Percentiles rank a stretch among this genome's conserved stretches.
Evolutionary conservation across 2,888 invertebrate species (phyloP).

Genomic region (Limnephilus marmoratus): DNA sequence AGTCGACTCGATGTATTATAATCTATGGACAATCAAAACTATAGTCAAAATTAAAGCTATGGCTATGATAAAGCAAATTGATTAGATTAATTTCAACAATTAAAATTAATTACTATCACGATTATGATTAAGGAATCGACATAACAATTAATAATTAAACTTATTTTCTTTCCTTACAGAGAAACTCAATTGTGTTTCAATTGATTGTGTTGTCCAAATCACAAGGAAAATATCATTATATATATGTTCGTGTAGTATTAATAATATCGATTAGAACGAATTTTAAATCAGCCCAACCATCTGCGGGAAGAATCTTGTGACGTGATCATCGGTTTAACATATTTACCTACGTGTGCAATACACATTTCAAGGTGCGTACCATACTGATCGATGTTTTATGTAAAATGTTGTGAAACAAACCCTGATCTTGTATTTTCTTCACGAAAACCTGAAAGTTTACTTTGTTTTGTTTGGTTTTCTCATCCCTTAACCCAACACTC

Average conservation of each 20-base stretch:
- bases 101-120: too few relatives aligned
- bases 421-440: not conserved
- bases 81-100: too few relatives aligned
- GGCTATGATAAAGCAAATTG: too few relatives aligned
- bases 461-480: not conserved
- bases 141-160: too few relatives aligned
- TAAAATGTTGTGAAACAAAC: not conserved
- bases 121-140: too few relatives aligned
- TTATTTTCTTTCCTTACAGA: too few relatives aligned
- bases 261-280: too few relatives aligned
- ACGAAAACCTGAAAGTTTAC: not conserved
- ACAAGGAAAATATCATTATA: not conserved
- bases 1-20: too few relatives aligned
- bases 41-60: too few relatives aligned
- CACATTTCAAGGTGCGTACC: not conserved
- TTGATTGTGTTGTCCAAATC: too few relatives aligned
- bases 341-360: not conserved
- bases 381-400: not conserved
- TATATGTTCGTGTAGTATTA: not conserved
- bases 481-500: not conserved
- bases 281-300: not conserved
- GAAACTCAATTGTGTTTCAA: too few relatives aligned
- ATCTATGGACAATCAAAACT: too few relatives aligned
- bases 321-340: not conserved
- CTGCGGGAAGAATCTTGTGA: not conserved